Conservation (phyloP, 2,113 vertebrate genomes). For the Atractosteus spatula region DNA sequence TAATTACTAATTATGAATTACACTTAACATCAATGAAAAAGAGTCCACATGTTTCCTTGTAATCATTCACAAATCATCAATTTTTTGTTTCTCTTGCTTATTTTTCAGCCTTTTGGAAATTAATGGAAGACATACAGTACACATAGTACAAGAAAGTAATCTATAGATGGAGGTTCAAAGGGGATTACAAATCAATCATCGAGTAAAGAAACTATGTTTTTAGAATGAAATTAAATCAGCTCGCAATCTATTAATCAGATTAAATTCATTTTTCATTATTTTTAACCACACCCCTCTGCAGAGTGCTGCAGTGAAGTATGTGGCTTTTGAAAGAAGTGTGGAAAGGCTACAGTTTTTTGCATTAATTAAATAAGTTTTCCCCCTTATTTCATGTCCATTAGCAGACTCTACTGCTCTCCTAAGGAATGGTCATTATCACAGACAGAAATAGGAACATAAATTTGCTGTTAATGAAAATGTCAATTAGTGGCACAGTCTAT, state of each 20-base stretch:
- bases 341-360: slow-evolving; percentile 63
- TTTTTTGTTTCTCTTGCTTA: too few relatives aligned
- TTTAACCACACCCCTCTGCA: slow-evolving; percentile 62
- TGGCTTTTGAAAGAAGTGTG: slow-evolving; percentile 59
- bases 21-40: too few relatives aligned
- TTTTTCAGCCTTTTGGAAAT: too few relatives aligned
- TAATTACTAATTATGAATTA: too few relatives aligned
- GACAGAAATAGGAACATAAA: slow-evolving; percentile 91
- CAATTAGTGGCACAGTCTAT: slow-evolving; percentile 79
- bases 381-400: slow-evolving; percentile 81
- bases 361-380: slow-evolving; percentile 81
- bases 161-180: too few relatives aligned
- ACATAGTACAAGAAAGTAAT: too few relatives aligned
- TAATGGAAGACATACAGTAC: too few relatives aligned
- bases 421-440: slow-evolving; percentile 83
- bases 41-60: too few relatives aligned
- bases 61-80: too few relatives aligned
- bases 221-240: slow-evolving; percentile 69
- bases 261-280: slow-evolving; percentile 70
- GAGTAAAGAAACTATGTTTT: slow-evolving; percentile 67
- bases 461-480: slow-evolving; percentile 92
- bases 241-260: slow-evolving; percentile 72
- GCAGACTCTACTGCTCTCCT: slow-evolving; percentile 67
- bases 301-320: slow-evolving; percentile 64
- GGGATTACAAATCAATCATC: slow-evolving; percentile 8